Evolutionary conservation across 92 coral and sea anemone genomes (phyloP).

Genomic region (Actinostola sp.): DNA sequence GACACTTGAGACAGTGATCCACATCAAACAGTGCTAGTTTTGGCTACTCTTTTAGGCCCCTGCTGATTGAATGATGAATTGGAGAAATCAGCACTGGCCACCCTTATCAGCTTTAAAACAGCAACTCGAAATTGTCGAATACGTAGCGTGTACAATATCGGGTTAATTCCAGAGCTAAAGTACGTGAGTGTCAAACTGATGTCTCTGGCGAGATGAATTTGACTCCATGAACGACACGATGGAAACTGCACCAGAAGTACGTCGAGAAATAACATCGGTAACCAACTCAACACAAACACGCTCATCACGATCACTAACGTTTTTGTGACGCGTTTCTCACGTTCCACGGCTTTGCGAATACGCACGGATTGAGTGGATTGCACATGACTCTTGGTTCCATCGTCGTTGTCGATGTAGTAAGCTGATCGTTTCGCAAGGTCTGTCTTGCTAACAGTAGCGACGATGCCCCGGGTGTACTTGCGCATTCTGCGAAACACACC

Average conservation of each 20-base stretch:
- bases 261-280: conserved; percentile 67
- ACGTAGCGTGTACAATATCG: conserved; percentile 69
- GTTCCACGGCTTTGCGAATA: conserved; percentile 42
- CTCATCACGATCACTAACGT: conserved; percentile 61
- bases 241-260: conserved; percentile 69
- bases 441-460: conserved; percentile 21
- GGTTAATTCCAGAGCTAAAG: conserved; percentile 81
- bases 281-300: conserved; percentile 62
- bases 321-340: conserved; percentile 71
- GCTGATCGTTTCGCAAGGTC: conserved; percentile 10
- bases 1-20: no score
- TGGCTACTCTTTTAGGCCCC: no score
- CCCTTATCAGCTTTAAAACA: conserved; percentile 26
- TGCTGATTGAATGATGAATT: no score
- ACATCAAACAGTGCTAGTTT: no score
- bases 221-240: conserved; percentile 32
- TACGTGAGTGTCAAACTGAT: conserved; percentile 68
- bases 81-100: not conserved
- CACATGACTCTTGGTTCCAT: not conserved
- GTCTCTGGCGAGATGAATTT: conserved; percentile 63
- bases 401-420: not conserved
- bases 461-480: conserved; percentile 37
- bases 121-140: conserved; percentile 66
- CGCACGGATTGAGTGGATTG: not conserved
- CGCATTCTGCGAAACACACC: conserved; percentile 60